Conservation (phyloP, 2,113 vertebrate species). For the Oryzias javanicus region DNA sequence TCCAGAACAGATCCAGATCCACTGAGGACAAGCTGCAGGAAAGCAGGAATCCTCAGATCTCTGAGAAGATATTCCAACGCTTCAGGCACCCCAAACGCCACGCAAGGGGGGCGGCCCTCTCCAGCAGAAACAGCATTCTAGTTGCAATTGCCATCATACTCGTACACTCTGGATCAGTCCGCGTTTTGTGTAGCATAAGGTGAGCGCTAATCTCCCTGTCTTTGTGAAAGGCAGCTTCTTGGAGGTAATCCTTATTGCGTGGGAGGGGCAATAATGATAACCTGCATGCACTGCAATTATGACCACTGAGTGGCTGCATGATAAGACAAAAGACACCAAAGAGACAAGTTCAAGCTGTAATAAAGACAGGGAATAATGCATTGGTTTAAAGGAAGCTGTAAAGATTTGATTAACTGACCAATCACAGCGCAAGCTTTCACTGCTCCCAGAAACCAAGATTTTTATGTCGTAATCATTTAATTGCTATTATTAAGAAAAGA, state of each 20-base stretch:
- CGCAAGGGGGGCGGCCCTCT: not conserved
- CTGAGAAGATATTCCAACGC: slow-evolving; percentile 65
- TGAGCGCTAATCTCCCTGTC: slow-evolving; percentile 57
- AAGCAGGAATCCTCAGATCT: slow-evolving; percentile 60
- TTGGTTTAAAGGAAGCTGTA: too few relatives aligned
- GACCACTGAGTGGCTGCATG: slow-evolving; percentile 46
- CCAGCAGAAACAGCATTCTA: too few relatives aligned
- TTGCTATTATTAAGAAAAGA: too few relatives aligned
- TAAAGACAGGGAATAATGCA: too few relatives aligned
- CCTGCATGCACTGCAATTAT: slow-evolving; percentile 56
- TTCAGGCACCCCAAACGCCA: slow-evolving; percentile 57
- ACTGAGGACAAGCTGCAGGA: slow-evolving; percentile 35
- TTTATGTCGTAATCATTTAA: too few relatives aligned
- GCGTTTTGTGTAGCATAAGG: slow-evolving; percentile 30
- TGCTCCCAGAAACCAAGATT: too few relatives aligned
- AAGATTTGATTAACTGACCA: too few relatives aligned
- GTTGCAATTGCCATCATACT: too few relatives aligned
- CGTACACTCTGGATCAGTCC: not conserved
- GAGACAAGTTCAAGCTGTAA: not conserved
- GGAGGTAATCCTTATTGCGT: slow-evolving; percentile 57
- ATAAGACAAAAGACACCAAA: slow-evolving; percentile 13
- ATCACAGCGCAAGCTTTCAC: too few relatives aligned
- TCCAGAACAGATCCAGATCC: slow-evolving; percentile 39
- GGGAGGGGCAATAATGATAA: slow-evolving; percentile 54
- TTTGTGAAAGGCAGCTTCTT: slow-evolving; percentile 48